phyloP scores from a whole-genome alignment of 2,113 vertebrate genomes.

The Naja naja region DNA sequence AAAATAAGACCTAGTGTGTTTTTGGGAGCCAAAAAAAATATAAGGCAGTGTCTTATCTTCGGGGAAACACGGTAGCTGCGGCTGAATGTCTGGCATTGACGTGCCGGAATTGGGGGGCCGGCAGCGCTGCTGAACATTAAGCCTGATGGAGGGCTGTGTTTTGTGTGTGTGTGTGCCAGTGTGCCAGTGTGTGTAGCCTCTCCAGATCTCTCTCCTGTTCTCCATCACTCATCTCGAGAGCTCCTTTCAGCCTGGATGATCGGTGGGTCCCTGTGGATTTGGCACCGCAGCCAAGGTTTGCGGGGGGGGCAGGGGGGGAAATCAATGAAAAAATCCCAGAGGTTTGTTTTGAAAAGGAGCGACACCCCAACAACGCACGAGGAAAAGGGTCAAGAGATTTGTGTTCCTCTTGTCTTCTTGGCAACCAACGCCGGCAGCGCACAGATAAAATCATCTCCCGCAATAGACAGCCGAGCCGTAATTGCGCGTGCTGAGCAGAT shows the following conservation, averaged over 20 bases:
- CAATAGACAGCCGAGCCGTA: neutral
- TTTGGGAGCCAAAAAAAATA: too few relatives aligned
- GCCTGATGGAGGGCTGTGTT: neutral
- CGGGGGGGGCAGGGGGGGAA: too few relatives aligned
- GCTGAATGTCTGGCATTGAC: neutral
- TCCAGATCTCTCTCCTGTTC: neutral
- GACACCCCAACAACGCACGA: neutral
- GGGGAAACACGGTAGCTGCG: too few relatives aligned
- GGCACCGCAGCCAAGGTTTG: neutral
- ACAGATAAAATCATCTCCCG: neutral
- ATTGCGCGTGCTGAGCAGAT: neutral
- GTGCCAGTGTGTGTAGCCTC: neutral
- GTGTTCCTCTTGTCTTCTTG: neutral
- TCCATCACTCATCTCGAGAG: neutral
- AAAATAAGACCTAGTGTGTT: too few relatives aligned
- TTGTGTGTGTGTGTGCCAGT: neutral
- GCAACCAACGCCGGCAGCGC: neutral
- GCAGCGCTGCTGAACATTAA: neutral
- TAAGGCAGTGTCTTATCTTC: too few relatives aligned
- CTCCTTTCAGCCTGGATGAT: neutral
- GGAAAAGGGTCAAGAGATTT: neutral
- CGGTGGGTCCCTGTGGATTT: neutral
- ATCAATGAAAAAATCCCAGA: neutral
- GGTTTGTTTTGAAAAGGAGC: neutral
- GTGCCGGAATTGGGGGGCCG: neutral